These are phyloP conservation scores for Ditula angustiorana DNA, from an alignment of 2,888 invertebrate species.

Conservation along the genomic window DNA sequence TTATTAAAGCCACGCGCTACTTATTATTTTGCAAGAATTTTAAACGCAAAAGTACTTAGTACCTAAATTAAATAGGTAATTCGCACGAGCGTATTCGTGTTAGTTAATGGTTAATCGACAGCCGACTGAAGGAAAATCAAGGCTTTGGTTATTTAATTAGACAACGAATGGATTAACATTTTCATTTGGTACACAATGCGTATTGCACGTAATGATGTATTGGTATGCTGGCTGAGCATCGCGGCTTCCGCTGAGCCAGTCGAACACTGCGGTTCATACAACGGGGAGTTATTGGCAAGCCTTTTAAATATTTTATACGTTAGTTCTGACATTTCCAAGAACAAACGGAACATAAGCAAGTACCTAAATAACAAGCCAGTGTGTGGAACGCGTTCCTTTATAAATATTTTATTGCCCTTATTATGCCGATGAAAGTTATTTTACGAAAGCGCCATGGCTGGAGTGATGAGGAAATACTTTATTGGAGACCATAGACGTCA, in stretches of 20 bases:
- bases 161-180: conserved; percentile 79
- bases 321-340: too few relatives aligned
- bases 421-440: too few relatives aligned
- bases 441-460: too few relatives aligned
- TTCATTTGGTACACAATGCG: conserved; percentile 78
- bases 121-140: conserved; percentile 79
- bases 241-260: conserved; percentile 67
- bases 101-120: conserved; percentile 60
- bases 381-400: background rate
- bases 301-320: background rate
- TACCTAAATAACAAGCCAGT: too few relatives aligned
- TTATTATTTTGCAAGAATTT: too few relatives aligned
- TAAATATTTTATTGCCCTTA: background rate
- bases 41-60: background rate
- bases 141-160: conserved; percentile 75
- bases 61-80: conserved; percentile 6
- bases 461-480: too few relatives aligned
- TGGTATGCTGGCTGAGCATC: conserved; percentile 69
- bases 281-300: conserved; percentile 3
- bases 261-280: conserved; percentile 53
- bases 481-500: too few relatives aligned
- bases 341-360: too few relatives aligned
- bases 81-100: conserved; percentile 55
- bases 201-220: conserved; percentile 60
- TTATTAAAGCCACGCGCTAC: background rate